Evolutionary conservation across 2,797 vertebrate genomes (phyloP).

Genomic region (Caiman crocodilus): DNA sequence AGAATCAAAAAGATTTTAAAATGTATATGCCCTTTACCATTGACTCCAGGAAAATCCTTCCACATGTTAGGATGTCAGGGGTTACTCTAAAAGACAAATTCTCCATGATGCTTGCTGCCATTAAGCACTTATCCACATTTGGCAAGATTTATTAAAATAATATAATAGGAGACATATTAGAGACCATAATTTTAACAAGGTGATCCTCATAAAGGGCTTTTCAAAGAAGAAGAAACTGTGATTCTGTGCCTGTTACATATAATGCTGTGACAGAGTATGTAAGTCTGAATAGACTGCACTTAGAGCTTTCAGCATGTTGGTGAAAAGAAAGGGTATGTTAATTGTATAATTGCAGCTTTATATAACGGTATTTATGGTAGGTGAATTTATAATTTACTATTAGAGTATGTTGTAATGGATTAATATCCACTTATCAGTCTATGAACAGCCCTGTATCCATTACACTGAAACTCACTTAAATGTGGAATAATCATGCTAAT

Average conservation of each 20-base stretch:
- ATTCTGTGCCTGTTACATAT: neutral
- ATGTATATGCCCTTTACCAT: neutral
- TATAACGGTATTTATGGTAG: slow-evolving; percentile 62
- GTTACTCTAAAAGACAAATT: slow-evolving; percentile 32
- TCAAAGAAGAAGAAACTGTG: slow-evolving; percentile 21
- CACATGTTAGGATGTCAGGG: neutral
- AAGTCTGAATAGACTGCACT: slow-evolving; percentile 40
- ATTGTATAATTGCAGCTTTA: slow-evolving; percentile 68
- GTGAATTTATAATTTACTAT: slow-evolving; percentile 67
- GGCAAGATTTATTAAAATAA: slow-evolving; percentile 61
- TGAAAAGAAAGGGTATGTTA: slow-evolving; percentile 58
- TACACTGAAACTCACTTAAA: slow-evolving; percentile 53
- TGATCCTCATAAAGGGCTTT: slow-evolving; percentile 56
- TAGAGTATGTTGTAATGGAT: slow-evolving; percentile 47
- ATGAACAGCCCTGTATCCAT: slow-evolving; percentile 36
- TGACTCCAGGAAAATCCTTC: neutral
- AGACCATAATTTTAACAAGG: slow-evolving; percentile 42
- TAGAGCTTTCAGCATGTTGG: slow-evolving; percentile 52
- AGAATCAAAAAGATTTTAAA: neutral
- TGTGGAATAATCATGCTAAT: slow-evolving; percentile 62
- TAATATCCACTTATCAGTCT: slow-evolving; percentile 65
- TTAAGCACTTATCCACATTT: slow-evolving; percentile 14
- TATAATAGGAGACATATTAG: slow-evolving; percentile 33
- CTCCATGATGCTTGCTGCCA: slow-evolving; percentile 27
- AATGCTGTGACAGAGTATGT: neutral